Base-by-base conservation (phyloP, 2,113 vertebrate species). In the Ictalurus furcatus region DNA sequence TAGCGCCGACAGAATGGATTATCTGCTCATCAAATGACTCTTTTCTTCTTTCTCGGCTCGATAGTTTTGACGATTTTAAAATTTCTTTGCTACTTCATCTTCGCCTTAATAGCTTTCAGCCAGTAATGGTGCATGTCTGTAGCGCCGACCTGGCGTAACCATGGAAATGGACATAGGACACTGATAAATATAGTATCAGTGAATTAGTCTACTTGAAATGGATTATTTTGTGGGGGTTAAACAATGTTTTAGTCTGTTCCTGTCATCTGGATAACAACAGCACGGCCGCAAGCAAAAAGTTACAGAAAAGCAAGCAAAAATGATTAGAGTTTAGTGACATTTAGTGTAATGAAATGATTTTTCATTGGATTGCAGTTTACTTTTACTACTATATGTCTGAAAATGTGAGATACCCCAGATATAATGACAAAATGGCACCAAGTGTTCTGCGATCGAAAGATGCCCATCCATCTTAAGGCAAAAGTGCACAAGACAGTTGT, bases 111-210 rank as follows among this genome's bases (percentile, higher is more conserved):
- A 86, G 85, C 85, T 56, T 85, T 85, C 48, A 86, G 85, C 85
- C 69, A 86, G 85, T 86, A 86, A 86, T 86, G 85, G 52, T 37
- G 85, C 85, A 59, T 86, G 85, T 74, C 85, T 86, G 85, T 59
- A 74, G 30, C 30, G 9, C 48, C 19, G 69, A 74, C 69, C 52
- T 86, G 67, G 37, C 2, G 54, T 74, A 86, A 86, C 85, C 65
- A 86, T 86, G 85, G 69, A 86, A 86, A 73, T 86, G 69, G 65
- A 65, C 8, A 44, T 54, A 69, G 44, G 9, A 48, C 84, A 73
- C 40, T 85, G 63, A 85, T 48, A 34, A 23, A 14, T 84, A 69
- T 52, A 48, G 67, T 86, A 74, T 37, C 54, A 37, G 19, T 28
- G 48, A 52, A 17, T 28, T 30, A 71, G 25, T 23, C 63, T 48